phyloP scores from a whole-genome alignment of 2,113 vertebrate species.

The Etheostoma cragini region DNA sequence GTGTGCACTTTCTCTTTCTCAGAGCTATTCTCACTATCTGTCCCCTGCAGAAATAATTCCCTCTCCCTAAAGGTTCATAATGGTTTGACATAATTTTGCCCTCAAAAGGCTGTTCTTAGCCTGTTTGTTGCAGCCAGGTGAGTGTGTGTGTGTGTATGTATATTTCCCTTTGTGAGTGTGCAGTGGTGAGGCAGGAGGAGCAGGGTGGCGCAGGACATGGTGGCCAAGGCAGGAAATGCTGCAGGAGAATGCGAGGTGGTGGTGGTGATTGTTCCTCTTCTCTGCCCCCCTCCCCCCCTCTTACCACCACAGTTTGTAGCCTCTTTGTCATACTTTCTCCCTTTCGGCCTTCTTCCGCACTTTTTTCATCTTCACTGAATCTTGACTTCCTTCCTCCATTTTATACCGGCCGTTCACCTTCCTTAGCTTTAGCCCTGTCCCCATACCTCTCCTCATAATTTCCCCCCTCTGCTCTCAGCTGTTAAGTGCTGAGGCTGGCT shows the following conservation, averaged over 20 bases:
- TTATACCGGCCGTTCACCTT: conserved; percentile 39
- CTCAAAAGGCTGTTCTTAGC: conserved; percentile 24
- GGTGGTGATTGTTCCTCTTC: conserved; percentile 38
- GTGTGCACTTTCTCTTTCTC: conserved; percentile 18
- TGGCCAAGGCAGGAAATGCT: conserved; percentile 76
- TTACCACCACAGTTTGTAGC: conserved; percentile 3
- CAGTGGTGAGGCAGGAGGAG: conserved; percentile 58
- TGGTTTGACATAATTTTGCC: conserved; percentile 28
- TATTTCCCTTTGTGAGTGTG: conserved; percentile 25
- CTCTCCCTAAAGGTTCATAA: conserved; percentile 10
- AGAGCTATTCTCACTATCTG: conserved; percentile 4
- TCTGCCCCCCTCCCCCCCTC: not conserved
- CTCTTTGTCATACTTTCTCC: conserved; percentile 1
- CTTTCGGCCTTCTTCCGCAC: not conserved
- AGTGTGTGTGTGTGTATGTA: conserved; percentile 33
- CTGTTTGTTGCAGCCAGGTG: conserved; percentile 71
- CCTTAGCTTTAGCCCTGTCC: not conserved
- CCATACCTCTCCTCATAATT: not conserved
- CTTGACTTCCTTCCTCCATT: conserved; percentile 50
- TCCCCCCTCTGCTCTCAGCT: not conserved
- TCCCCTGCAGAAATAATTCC: conserved; percentile 44
- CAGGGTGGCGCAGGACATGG: conserved; percentile 75
- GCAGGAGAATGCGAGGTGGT: conserved; percentile 56
- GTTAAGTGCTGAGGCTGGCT: conserved; percentile 29
- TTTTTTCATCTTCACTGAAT: conserved; percentile 14